phyloP scores from a whole-genome alignment of 2,888 invertebrate species.

The Parnassius smintheus region DNA sequence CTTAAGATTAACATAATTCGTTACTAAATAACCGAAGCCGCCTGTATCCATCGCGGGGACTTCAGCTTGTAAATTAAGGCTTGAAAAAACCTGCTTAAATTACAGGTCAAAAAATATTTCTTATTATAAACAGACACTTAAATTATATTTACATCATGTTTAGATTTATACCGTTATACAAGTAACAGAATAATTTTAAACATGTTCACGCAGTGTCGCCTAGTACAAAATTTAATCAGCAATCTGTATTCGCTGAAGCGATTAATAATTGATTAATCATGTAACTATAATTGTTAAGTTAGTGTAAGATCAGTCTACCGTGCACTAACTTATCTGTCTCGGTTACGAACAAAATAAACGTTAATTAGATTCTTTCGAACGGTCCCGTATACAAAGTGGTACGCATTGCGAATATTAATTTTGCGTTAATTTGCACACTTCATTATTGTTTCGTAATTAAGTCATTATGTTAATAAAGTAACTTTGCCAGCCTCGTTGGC shows the following conservation, averaged over 20 bases:
- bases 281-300: constrained; percentile 12
- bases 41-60: no score
- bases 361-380: constrained; percentile 19
- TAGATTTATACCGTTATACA: no score
- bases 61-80: no score
- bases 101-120: no score
- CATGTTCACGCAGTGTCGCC: background rate
- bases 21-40: no score
- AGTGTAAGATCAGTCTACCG: no score
- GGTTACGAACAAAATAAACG: constrained; percentile 11
- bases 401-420: constrained; percentile 20
- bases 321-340: constrained; percentile 11
- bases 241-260: constrained; percentile 10
- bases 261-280: constrained; percentile 17
- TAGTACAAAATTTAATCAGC: constrained; percentile 5
- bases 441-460: constrained; percentile 19
- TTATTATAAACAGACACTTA: no score
- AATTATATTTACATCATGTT: no score
- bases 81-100: no score
- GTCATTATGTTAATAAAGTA: background rate
- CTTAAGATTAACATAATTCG: no score
- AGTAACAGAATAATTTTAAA: background rate
- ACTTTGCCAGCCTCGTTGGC: no score
- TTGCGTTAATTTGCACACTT: constrained; percentile 15
- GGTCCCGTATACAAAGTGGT: constrained; percentile 15